Evolutionary conservation across 2,888 invertebrate genomes (phyloP), one percentile per base, ranked within the genome.

Genomic region (Cephus pulcher): DNA sequence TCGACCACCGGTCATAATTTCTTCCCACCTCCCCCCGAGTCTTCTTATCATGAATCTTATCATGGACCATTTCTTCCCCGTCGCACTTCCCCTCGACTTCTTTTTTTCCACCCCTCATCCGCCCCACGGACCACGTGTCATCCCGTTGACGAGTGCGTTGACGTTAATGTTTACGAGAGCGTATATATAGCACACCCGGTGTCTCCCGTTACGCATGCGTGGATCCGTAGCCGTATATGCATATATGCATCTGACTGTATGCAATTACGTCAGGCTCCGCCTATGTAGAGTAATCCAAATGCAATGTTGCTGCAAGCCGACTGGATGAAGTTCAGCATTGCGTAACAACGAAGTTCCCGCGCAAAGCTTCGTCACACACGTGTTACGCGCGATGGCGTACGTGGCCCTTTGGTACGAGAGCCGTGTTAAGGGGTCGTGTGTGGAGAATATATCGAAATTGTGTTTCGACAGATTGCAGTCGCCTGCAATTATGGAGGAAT

Each of bases 271-370:
- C 32, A 75, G 74, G 74, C 79, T 78, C 74, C 79, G 75, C 78
- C 77, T 78, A 75, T 77, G 76, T 77, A 76, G 77, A 76, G 76
- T 79, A 76, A 76, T 79, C 79, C 75, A 78, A 80, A 79, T 79
- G 80, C 82, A 79, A 37, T 12, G 37, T 12, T 79, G 80, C 83
- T 84, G 85, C 82, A 84, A 86, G 85, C 35, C 83, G 84, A 84
- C 83, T 83, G 80, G 83, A 81, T 83, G 83, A 86, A 84, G 84
- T 84, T 85, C 82, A 79, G 82, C 77, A 78, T 84, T 86, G 85
- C 84, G 82, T 83, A 85, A 86, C 84, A 40, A 82, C 80, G 81
- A 77, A 82, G 80, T 75, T 76, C 34, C 74, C 73, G 73, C 34
- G 23, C 15, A 71, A 70, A 75, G 40, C 68, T 75, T 68, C 35